Base-by-base conservation (phyloP, 2,113 vertebrate genomes). In the Charadrius vociferus region DNA sequence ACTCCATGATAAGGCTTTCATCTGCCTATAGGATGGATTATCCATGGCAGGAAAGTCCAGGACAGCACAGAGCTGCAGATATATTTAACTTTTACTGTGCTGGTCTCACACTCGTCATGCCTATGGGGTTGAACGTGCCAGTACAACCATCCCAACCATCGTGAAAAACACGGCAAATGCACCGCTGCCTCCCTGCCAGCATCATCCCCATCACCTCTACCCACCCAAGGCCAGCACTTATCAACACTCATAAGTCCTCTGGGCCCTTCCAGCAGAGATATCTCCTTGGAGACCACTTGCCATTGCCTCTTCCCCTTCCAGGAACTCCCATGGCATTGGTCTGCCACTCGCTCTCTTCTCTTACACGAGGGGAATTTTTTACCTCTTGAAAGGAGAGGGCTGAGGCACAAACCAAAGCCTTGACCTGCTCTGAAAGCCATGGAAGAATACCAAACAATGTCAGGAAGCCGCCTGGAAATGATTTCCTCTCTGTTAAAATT, bases 391-490 rank as follows among this genome's bases (percentile, higher is more conserved):
- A 96, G 49, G 68, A 88, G 82, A 88, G 7, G 58, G 41, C 45
- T 53, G 37, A 50, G 11, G 55, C 73, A 85, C 56, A 77, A 86
- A 72, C 67, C 59, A 88, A 88, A 98, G 58, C 92, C 92, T 89
- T 96, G 95, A 95, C 91, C 91, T 49, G 80, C 72, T 91, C 45
- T 87, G 71, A 47, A 95, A 59, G 75, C 15, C 34, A 75, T 84
- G 34, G 73, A 92, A 90, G 79, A 32, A 83, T 77, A 79, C 29
- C 77, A 93, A 94, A 97, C 95, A 96, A 79, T 96, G 78, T 58
- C 86, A 95, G 97, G 98, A 98, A 98, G 95, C 74, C 14, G 74
- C 81, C 55, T 59, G 45, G 37, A 92, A 97, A 97, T 94, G 3
- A 96, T 94, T 98, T 97, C 97, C 96, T 96, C 77, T 90, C 91